These are phyloP conservation scores for Aspidiotus rigidus DNA, from an alignment of 2,888 invertebrate genomes.

Conservation along the genomic window DNA sequence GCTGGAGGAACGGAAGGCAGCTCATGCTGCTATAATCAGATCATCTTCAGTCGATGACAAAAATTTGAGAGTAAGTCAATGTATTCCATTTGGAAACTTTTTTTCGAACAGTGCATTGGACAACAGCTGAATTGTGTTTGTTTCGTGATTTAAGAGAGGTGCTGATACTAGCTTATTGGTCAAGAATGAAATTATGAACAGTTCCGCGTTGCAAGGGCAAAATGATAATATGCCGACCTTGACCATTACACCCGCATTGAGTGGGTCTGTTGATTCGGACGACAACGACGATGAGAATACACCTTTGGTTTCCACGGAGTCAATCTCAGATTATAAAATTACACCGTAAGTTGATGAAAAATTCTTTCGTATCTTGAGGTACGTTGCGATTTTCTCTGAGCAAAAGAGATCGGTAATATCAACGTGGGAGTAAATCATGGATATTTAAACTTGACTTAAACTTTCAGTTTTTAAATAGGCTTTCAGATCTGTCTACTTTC, in stretches of 20 bases:
- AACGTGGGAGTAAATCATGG: too few species aligned
- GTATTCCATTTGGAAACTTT: neutral
- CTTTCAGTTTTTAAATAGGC: too few species aligned
- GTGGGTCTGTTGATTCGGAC: constrained; percentile 19
- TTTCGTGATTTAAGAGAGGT: constrained; percentile 12
- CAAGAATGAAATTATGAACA: neutral
- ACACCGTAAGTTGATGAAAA: too few species aligned
- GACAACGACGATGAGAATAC: constrained; percentile 56
- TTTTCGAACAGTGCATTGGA: neutral
- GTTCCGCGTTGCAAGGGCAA: neutral
- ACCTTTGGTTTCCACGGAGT: constrained; percentile 48
- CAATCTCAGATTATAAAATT: constrained; percentile 27
- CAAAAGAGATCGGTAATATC: too few species aligned
- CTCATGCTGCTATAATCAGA: constrained; percentile 28
- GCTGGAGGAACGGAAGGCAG: constrained; percentile 19
- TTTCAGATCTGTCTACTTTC: too few species aligned
- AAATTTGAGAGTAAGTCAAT: constrained; percentile 18
- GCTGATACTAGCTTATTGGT: constrained; percentile 18
- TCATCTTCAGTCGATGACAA: constrained; percentile 25
- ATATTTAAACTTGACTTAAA: too few species aligned
- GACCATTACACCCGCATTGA: constrained; percentile 33
- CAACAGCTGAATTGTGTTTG: neutral
- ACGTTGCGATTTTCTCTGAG: too few species aligned
- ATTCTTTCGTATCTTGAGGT: too few species aligned
- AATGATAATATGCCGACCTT: constrained; percentile 24